These are phyloP conservation scores for Oligia fasciuncula DNA, from an alignment of 2,888 invertebrate genomes.

Conservation along the genomic window DNA sequence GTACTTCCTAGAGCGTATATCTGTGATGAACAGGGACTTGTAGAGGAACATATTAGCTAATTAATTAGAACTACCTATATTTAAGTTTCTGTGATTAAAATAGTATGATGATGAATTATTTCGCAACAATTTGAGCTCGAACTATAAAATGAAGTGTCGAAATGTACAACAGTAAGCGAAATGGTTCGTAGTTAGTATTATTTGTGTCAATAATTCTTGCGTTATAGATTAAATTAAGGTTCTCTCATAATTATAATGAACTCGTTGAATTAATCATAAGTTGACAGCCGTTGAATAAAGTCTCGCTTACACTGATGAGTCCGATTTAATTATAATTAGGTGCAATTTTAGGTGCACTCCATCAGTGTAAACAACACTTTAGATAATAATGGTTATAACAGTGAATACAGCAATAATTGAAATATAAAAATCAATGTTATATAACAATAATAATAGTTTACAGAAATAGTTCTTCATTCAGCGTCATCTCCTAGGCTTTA, in stretches of 20 bases:
- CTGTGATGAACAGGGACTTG: slow-evolving; percentile 48
- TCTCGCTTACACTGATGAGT: slow-evolving; percentile 3
- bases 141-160: background rate
- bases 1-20: slow-evolving; percentile 26
- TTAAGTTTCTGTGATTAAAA: slow-evolving; percentile 35
- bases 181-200: slow-evolving; percentile 9
- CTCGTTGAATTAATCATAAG: slow-evolving; percentile 24
- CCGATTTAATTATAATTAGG: background rate
- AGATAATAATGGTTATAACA: background rate
- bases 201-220: slow-evolving; percentile 10
- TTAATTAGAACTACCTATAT: slow-evolving; percentile 9
- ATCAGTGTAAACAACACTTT: slow-evolving; percentile 2
- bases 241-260: slow-evolving; percentile 11
- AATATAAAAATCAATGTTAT: background rate
- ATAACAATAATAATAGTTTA: background rate
- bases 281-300: background rate
- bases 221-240: slow-evolving; percentile 10
- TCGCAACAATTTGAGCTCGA: slow-evolving; percentile 12
- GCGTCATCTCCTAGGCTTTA: background rate
- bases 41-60: slow-evolving; percentile 28
- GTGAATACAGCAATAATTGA: slow-evolving; percentile 20
- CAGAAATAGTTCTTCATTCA: background rate
- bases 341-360: background rate
- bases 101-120: slow-evolving; percentile 10
- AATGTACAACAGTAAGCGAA: slow-evolving; percentile 5